Conservation (phyloP, 2,888 invertebrate species). For the Drosophila atripex region DNA sequence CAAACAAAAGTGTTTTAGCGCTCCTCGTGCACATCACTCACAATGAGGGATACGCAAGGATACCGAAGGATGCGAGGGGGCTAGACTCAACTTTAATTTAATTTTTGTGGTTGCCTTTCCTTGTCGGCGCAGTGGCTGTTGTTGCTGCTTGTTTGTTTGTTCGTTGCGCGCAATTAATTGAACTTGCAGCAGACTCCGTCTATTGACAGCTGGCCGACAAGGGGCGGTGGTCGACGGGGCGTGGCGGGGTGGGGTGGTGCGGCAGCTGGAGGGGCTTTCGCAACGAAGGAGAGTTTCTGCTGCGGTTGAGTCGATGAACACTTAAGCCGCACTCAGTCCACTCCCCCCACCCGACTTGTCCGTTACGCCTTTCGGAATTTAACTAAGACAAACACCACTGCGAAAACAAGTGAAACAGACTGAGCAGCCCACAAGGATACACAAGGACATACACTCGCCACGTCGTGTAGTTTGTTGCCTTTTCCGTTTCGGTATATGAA, state of each 20-base stretch:
- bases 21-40: constrained; percentile 75
- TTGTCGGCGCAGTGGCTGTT: constrained; percentile 40
- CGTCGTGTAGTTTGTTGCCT: constrained; percentile 76
- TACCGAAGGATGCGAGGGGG: constrained; percentile 16
- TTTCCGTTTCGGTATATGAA: constrained; percentile 63
- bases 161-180: constrained; percentile 82
- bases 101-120: constrained; percentile 79
- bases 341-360: constrained; percentile 71
- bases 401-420: constrained; percentile 70
- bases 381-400: constrained; percentile 78
- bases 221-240: neutral
- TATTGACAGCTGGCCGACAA: constrained; percentile 71
- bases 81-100: constrained; percentile 80
- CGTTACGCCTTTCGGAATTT: constrained; percentile 77
- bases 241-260: neutral
- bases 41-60: constrained; percentile 33
- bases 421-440: constrained; percentile 14
- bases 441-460: constrained; percentile 34
- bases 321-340: constrained; percentile 77
- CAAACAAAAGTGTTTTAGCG: constrained; percentile 71
- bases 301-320: constrained; percentile 77
- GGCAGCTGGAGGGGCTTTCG: neutral
- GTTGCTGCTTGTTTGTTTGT: constrained; percentile 47
- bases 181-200: constrained; percentile 76
- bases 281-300: constrained; percentile 45